Evolutionary conservation across 2,797 vertebrate species (phyloP), one percentile per base, ranked within the genome.

Genomic region (Sebastes nivosus): DNA sequence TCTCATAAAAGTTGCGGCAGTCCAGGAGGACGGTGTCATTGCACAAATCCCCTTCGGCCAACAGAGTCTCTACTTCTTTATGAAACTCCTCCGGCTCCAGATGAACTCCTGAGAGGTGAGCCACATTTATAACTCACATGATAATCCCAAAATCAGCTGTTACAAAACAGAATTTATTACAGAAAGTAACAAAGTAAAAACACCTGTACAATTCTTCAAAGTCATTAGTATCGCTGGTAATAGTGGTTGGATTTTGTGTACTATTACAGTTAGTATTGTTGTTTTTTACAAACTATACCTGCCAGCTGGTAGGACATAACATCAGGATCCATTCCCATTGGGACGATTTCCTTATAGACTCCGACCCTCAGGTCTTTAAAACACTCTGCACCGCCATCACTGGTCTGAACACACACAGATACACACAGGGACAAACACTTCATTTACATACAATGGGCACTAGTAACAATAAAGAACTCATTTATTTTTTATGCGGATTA

Each of bases 1-100:
- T 99, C 95, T 99, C 98, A 68, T 99, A 99, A 93, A 97, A 99
- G 92, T 99, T 99, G 81, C 98, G 96, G 88, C 98, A 99, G 94
- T 99, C 99, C 87, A 99, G 89, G 50, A 99, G 95, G 86, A 99
- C 75, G 67, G 98, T 98, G 90, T 98, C 95, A 0, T 24, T 91
- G 84, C 91, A 86, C 12, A 84, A 77, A 79, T 93, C 92, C 52
- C 83, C 90, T 87, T 94, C 85, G 67, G 95, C 94, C 88, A 98
- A 88, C 83, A 97, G 94, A 32, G 94, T 89, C 87, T 97, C 95
- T 59, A 99, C 97, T 95, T 98, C 97, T 92, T 91, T 95, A 87
- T 99, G 98, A 95, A 99, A 99, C 84, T 97, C 97, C 86, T 96
- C 94, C 5, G 98, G 98, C 61, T 97, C 96, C 91, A 99, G 93